These are phyloP conservation scores for Chaetura pelagica DNA, from an alignment of 2,113 vertebrate species.

Conservation along the genomic window DNA sequence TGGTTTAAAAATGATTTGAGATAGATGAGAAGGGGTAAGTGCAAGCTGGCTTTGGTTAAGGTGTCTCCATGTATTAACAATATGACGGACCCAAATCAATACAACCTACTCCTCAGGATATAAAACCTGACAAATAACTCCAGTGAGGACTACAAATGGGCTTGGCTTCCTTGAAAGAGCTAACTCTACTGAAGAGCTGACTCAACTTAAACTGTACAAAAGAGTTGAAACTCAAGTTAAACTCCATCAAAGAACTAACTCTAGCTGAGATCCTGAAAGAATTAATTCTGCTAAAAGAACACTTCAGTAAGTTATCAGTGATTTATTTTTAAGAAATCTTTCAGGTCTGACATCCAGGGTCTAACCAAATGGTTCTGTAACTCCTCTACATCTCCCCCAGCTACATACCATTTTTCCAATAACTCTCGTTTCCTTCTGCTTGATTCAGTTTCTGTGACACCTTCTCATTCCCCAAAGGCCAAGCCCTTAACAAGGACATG, in stretches of 20 bases:
- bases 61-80: not conserved
- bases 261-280: not conserved
- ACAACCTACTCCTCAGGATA: not conserved
- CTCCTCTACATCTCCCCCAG: not conserved
- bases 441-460: not conserved
- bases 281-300: not conserved
- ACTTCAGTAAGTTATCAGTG: not conserved
- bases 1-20: not conserved
- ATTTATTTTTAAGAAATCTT: not conserved
- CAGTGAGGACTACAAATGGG: not conserved
- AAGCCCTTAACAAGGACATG: not conserved
- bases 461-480: not conserved
- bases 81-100: not conserved
- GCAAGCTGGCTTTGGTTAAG: not conserved
- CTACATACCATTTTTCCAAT: fast-evolving
- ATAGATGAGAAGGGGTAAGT: not conserved
- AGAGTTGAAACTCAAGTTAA: not conserved
- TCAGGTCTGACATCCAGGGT: not conserved
- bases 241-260: not conserved
- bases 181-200: not conserved
- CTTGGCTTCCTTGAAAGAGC: not conserved
- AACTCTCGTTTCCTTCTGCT: not conserved
- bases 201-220: not conserved
- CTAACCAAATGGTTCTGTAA: not conserved
- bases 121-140: not conserved